phyloP scores from a whole-genome alignment of 1,140 invertebrate genomes.

The Zaprionus camerounensis region DNA sequence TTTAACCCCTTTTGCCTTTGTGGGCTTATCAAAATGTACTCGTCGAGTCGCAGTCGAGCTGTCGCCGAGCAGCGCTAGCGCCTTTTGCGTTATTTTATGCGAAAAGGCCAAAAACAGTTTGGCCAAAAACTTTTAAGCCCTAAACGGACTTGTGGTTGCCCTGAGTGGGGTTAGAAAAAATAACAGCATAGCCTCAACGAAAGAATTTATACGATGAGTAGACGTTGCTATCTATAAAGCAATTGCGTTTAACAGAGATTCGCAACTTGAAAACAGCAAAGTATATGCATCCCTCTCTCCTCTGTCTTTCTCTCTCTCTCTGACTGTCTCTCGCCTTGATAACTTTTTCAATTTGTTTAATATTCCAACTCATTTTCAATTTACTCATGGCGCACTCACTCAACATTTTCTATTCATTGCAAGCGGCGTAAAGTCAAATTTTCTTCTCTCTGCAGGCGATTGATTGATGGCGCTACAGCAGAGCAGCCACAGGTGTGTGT shows the following conservation, averaged over 20 bases:
- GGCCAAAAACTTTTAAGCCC: slow-evolving; percentile 49
- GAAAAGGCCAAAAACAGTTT: slow-evolving; percentile 55
- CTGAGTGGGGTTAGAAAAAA: slow-evolving; percentile 21
- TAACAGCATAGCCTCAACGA: not conserved
- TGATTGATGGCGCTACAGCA: slow-evolving; percentile 32
- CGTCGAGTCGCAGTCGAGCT: slow-evolving; percentile 43
- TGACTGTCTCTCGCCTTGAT: not conserved
- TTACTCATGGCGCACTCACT: slow-evolving; percentile 1
- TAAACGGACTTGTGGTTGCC: slow-evolving; percentile 43
- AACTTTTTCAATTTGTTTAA: slow-evolving; percentile 54
- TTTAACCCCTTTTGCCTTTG: slow-evolving; percentile 62
- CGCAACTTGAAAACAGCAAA: not conserved
- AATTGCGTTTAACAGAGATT: slow-evolving; percentile 12
- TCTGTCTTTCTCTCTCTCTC: not conserved
- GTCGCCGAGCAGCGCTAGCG: slow-evolving; percentile 12
- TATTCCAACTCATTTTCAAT: slow-evolving; percentile 35
- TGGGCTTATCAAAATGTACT: slow-evolving; percentile 64
- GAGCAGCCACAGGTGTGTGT: slow-evolving; percentile 46
- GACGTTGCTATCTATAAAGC: not conserved
- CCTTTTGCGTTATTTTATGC: slow-evolving; percentile 63
- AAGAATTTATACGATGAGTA: not conserved
- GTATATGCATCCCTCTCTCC: not conserved
- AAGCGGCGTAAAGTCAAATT: slow-evolving; percentile 39
- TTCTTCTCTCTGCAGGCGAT: slow-evolving; percentile 14
- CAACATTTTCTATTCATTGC: slow-evolving; percentile 27